These are phyloP conservation scores for Hoplodrina blanda DNA, from an alignment of 2,888 invertebrate species.

Conservation along the genomic window DNA sequence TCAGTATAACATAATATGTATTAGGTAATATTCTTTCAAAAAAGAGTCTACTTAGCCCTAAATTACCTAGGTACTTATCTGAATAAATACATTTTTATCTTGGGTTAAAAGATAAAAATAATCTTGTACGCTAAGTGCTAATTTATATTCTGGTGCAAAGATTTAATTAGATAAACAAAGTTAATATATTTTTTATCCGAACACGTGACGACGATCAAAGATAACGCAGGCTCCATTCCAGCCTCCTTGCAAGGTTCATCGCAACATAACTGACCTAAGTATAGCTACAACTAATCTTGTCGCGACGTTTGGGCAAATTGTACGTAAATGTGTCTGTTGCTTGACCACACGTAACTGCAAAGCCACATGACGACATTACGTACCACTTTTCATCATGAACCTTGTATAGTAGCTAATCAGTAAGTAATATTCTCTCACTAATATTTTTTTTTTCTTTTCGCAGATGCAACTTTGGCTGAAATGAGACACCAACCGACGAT, in stretches of 20 bases:
- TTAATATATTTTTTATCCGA: slow-evolving; percentile 50
- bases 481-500: too few species aligned
- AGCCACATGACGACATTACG: background rate
- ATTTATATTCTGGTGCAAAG: slow-evolving; percentile 15
- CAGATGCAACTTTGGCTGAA: too few species aligned
- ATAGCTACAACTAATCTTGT: slow-evolving; percentile 12
- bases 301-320: background rate
- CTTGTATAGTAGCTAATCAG: background rate
- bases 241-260: slow-evolving; percentile 23
- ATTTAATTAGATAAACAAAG: slow-evolving; percentile 38
- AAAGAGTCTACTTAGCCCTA: background rate
- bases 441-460: background rate
- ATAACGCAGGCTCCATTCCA: slow-evolving; percentile 56
- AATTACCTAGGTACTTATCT: background rate
- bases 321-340: background rate
- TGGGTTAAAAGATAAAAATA: background rate
- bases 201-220: slow-evolving; percentile 58
- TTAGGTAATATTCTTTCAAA: background rate
- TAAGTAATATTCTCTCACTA: background rate
- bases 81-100: background rate
- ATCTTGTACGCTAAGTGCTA: slow-evolving; percentile 2
- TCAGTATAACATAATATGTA: background rate
- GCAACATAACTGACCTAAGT: background rate
- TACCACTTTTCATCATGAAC: background rate
- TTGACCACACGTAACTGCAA: background rate